phyloP scores from a whole-genome alignment of 2,113 vertebrate genomes.

The Hypocryptadius cinnamomeus region DNA sequence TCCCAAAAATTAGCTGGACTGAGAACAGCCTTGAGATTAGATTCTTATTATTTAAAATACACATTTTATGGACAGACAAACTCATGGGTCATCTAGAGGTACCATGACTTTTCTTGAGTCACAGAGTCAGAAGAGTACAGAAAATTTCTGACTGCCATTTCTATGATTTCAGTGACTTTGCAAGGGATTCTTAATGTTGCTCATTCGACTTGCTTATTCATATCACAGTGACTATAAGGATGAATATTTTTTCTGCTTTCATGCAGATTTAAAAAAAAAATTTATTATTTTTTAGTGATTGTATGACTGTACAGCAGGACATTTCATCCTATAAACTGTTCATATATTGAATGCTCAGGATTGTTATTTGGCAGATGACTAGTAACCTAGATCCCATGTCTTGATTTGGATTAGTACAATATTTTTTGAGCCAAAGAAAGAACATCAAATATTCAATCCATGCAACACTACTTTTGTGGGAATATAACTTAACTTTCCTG shows the following conservation, averaged over 20 bases:
- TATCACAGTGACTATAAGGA: background rate
- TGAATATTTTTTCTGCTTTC: background rate
- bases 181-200: background rate
- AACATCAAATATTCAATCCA: background rate
- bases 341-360: background rate
- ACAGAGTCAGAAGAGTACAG: background rate
- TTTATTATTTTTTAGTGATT: background rate
- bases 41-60: conserved; percentile 7
- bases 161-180: background rate
- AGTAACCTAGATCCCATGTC: background rate
- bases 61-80: background rate
- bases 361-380: background rate
- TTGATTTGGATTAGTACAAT: background rate
- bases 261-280: background rate
- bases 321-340: background rate
- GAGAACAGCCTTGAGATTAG: background rate
- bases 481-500: background rate
- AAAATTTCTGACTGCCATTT: background rate
- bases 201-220: background rate
- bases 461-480: background rate
- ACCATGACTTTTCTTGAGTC: background rate
- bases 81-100: background rate
- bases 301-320: background rate
- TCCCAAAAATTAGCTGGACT: background rate
- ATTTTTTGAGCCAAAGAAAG: background rate